These are phyloP conservation scores for Tolmerus cingulatus DNA, from an alignment of 2,888 invertebrate genomes.

Conservation along the genomic window DNA sequence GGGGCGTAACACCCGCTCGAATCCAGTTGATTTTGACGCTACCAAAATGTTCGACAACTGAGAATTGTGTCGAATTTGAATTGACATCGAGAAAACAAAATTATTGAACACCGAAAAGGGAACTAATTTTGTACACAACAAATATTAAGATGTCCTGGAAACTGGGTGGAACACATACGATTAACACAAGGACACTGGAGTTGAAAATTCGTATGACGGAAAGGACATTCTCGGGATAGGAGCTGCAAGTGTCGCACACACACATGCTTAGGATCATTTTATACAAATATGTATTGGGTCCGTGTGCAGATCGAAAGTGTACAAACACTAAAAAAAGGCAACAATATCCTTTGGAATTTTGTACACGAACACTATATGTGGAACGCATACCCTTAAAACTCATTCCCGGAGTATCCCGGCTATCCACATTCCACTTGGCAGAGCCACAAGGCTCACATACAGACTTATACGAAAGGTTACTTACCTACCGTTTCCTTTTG, in stretches of 20 bases:
- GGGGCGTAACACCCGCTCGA: neutral
- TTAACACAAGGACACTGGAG: constrained; percentile 41
- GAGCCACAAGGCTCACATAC: neutral
- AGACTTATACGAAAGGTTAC: neutral
- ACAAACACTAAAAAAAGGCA: neutral
- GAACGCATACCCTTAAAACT: neutral
- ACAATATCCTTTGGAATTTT: constrained; percentile 25
- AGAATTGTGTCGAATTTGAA: neutral
- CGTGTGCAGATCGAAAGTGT: neutral
- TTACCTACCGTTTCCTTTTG: constrained; percentile 25
- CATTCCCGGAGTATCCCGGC: neutral
- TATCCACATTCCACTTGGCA: constrained; percentile 1
- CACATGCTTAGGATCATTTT: neutral
- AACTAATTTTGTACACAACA: constrained; percentile 39
- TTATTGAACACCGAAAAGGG: constrained; percentile 13
- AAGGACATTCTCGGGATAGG: constrained; percentile 13
- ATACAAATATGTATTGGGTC: neutral
- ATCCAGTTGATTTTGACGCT: neutral
- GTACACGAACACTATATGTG: neutral
- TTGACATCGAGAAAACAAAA: constrained; percentile 20
- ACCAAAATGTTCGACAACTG: neutral
- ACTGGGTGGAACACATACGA: constrained; percentile 47
- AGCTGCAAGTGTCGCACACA: constrained; percentile 4
- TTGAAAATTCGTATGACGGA: constrained; percentile 36
- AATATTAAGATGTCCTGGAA: constrained; percentile 45